Base-by-base conservation (phyloP, 2,113 vertebrate species). In the Tetrax tetrax region DNA sequence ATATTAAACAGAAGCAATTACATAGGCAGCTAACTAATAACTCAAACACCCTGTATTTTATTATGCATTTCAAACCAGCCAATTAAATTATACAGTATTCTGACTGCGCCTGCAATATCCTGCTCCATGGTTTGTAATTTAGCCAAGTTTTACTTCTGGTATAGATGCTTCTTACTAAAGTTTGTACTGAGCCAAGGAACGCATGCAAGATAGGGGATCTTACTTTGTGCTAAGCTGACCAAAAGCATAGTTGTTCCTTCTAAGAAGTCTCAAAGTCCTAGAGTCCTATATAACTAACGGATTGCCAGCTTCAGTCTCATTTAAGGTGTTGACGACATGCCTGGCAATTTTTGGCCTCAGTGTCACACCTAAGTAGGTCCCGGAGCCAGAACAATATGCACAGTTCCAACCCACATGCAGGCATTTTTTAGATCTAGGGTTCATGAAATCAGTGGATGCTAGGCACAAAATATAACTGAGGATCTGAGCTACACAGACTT, bases 1-100 rank as follows among this genome's bases (percentile, higher is more conserved):
- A 96, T 95, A 97, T 93, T 97, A 96, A 97, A 96, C 64, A 87
- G 89, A 91, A 87, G 74, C 92, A 96, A 96, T 96, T 96, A 94
- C 83, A 93, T 25, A 96, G 96, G 83, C 91, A 95, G 87, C 89
- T 82, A 95, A 91, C 92, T 82, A 95, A 91, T 95, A 96, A 96
- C 86, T 95, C 94, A 83, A 64, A 87, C 61, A 85, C 65, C 37
- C 45, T 61, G 33, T 69, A 92, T 95, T 95, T 95, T 80, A 94
- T 95, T 65, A 63, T 61, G 66, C 77, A 65, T 91, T 96, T 95
- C 86, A 61, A 96, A 76, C 69, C 25, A 84, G 76, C 41, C 95
- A 87, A 91, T 90, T 92, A 94, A 89, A 92, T 72, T 8, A 65
- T 69, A 29, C 66, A 63, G 61, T 59, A 92, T 61, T 89, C 70